phyloP scores from a whole-genome alignment of 2,888 invertebrate genomes.

The Embidobia sp. region DNA sequence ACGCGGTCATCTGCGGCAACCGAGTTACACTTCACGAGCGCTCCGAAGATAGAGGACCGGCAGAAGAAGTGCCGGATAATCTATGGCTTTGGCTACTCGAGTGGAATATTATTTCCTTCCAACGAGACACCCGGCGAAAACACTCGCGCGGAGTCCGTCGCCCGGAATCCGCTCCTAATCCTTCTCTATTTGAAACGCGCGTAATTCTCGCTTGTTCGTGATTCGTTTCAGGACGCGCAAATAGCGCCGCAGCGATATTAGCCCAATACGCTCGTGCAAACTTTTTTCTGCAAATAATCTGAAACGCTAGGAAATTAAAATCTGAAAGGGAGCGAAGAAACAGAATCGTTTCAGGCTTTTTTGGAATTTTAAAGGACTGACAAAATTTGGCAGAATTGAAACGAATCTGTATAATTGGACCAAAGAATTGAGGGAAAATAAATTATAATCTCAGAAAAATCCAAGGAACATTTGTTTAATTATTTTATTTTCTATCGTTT shows the following conservation, averaged over 20 bases:
- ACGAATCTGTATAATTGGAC: too few species aligned
- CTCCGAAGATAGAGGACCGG: conserved; percentile 47
- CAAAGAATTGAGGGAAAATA: too few species aligned
- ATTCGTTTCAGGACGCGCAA: conserved; percentile 35
- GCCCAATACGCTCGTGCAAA: too few species aligned
- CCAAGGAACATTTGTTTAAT: too few species aligned
- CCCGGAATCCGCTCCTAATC: conserved; percentile 54
- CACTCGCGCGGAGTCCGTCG: conserved; percentile 26
- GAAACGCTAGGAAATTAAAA: too few species aligned
- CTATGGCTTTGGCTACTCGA: conserved; percentile 65
- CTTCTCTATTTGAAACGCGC: conserved; percentile 58
- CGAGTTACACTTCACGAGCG: conserved; percentile 51
- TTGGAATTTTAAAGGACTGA: too few species aligned
- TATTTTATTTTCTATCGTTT: too few species aligned
- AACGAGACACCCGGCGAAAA: conserved; percentile 39
- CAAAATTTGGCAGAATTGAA: too few species aligned
- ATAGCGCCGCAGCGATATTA: conserved; percentile 40
- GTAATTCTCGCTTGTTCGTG: conserved; percentile 47
- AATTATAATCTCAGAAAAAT: too few species aligned
- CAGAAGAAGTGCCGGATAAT: conserved; percentile 63
- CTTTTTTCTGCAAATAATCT: too few species aligned
- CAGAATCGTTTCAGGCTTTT: too few species aligned
- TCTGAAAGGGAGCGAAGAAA: too few species aligned
- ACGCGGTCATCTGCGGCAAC: conserved; percentile 12
- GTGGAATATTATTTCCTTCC: conserved; percentile 62